Base-by-base conservation (phyloP, 2,797 vertebrate genomes). In the Danio kyathit region DNA sequence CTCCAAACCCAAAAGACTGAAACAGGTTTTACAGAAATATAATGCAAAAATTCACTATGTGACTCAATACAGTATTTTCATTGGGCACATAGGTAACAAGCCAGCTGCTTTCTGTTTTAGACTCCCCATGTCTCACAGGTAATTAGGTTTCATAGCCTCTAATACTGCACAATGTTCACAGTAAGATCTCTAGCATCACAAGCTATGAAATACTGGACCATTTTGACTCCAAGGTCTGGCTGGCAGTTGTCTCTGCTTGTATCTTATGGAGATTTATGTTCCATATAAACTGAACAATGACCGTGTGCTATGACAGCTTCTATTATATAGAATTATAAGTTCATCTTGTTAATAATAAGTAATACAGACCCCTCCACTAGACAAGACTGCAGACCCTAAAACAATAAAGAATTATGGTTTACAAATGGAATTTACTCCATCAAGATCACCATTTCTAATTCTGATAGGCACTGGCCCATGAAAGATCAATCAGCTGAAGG, bases 401-500 rank as follows among this genome's bases (percentile, higher is more conserved):
- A 51, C 14, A 16, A 8, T 21, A 49, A 70, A 46, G 16, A 69
- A 71, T 71, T n/a, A 51, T 19, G 46, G 38, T 63, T 54, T 52
- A 51, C 46, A 79, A 71, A 64, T 65, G 16, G 3, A 43, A 64
- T 41, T 40, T 48, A 60, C 9, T 38, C 17, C 11, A 57, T 75
- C 16, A 64, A 74, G 44, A 63, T 40, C 74, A 19, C 16, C 51
- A 64, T 72, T 56, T 19, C 49, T 61, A 43, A 59, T 63, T 63
- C n/a, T 61, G 38, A 79, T 63, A 46, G 19, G 10, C 14, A 80
- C 49, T 43, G 48, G 16, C 10, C 40, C 21, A 56, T 56, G 19
- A 46, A 40, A 46, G 51, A 80, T 74, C 70, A 80, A 80, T 73
- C 41, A 38, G 43, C 69, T 56, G 41, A 57, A 40, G 79, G 41